Evolutionary conservation across 2,888 invertebrate species (phyloP), one percentile per base, ranked within the genome.

Genomic region (Epinotia ramella): DNA sequence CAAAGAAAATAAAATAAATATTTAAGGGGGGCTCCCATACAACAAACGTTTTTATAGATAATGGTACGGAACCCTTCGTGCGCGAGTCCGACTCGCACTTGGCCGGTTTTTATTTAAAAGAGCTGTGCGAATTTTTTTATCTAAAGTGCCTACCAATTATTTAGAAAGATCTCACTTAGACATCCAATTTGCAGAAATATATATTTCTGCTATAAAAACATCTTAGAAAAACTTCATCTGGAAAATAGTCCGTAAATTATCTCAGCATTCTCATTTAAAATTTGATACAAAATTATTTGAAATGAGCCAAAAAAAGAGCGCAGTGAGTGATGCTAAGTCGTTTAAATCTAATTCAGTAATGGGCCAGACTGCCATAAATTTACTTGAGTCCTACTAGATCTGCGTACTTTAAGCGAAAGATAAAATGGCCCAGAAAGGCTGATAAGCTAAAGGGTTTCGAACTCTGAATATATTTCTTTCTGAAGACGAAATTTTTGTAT

Each of bases 341-440:
- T 68, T 68, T 57, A 20, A 20, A 59, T n/a, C 46, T 69, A 69
- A 69, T 69, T 69, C 59, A 16, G 44, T 69, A 69, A 69, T 60
- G 69, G 69, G 46, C n/a, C 59, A 46, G 59, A n/a, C 59, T 46
- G 20, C 69, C 6, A 60, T 69, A 69, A 68, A 68, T 67, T 67
- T 13, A 46, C 59, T 11, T 33, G 20, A 59, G 46, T 44, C 59
- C 28, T 46, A 44, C 5, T 44, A 69, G 59, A 69, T 69, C 46
- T 69, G 57, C n/a, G 24, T 69, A 46, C 46, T 69, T 69, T 60
- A 16, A 46, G 6, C n/a, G 11, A 40, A 40, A 56, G 33, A 59
- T 28, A 69, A 60, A 59, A 69, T 40, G 44, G 57, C 57, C 44
- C 6, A 16, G n/a, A 28, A 53, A 44, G 11, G 16, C 18, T 13